A percentile compares a stretch with the other conserved stretches of the same genome.
phyloP scores from a whole-genome alignment of 2,797 vertebrate species.

The Scleropages formosus region DNA sequence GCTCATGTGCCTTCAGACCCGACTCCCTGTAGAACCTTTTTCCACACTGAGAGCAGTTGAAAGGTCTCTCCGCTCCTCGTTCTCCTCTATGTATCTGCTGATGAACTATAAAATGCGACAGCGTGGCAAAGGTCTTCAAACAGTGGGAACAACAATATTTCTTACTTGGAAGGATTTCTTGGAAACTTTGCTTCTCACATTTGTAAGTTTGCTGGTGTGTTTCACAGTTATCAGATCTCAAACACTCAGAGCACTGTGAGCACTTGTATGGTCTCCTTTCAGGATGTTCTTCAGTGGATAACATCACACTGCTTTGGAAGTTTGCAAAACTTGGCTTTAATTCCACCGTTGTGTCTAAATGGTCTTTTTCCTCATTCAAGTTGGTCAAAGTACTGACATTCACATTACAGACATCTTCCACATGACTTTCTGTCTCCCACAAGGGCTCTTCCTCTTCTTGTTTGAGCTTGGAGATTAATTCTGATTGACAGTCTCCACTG shows the following conservation, averaged over 20 bases:
- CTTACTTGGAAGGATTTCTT: neutral
- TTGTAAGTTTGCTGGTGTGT: neutral
- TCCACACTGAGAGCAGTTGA: conserved; percentile 7
- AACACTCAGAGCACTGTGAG: neutral
- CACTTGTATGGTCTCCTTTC: neutral
- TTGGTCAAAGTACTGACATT: too few relatives aligned
- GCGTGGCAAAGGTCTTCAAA: conserved; percentile 17
- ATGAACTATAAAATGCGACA: conserved; percentile 25
- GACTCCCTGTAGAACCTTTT: conserved; percentile 22
- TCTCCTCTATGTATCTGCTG: conserved; percentile 28
- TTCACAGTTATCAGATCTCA: neutral
- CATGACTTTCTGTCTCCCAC: too few relatives aligned
- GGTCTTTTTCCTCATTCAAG: too few relatives aligned
- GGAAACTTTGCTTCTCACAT: neutral
- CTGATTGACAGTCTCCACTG: too few relatives aligned
- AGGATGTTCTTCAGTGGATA: neutral
- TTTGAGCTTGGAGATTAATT: too few relatives aligned
- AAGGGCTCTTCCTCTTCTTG: too few relatives aligned
- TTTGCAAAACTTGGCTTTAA: too few relatives aligned
- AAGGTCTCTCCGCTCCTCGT: conserved; percentile 18
- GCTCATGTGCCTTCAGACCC: neutral
- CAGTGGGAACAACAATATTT: conserved; percentile 26
- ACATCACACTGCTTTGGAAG: neutral
- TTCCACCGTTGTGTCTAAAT: too few relatives aligned
- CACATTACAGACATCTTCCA: too few relatives aligned